A percentile compares a stretch with the other conserved stretches of the same genome.
phyloP scores from a whole-genome alignment of 2,113 vertebrate genomes.

The Callocephalon fimbriatum region DNA sequence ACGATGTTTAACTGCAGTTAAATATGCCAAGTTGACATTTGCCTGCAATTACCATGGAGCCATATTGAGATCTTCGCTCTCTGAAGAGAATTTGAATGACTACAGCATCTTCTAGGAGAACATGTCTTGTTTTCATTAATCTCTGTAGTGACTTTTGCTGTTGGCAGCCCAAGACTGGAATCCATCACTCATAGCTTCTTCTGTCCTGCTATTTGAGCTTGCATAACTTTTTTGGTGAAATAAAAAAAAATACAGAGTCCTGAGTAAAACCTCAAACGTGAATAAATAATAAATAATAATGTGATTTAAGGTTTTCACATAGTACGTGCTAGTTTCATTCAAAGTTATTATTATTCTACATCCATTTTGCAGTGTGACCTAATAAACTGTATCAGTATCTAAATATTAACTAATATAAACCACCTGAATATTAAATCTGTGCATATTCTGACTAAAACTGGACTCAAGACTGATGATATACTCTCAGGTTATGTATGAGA shows the following conservation, averaged over 20 bases:
- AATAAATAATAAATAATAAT: not conserved
- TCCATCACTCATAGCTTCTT: not conserved
- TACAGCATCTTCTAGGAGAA: not conserved
- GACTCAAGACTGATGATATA: not conserved
- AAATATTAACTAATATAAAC: not conserved
- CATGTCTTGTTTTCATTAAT: not conserved
- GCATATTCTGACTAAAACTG: not conserved
- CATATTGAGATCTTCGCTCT: conserved; percentile 10
- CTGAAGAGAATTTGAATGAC: conserved; percentile 16
- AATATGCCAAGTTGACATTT: conserved; percentile 45
- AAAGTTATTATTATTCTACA: not conserved
- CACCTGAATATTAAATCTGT: not conserved
- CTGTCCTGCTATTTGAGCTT: not conserved
- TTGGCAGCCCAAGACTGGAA: not conserved
- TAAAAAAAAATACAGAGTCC: not conserved
- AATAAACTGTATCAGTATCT: not conserved
- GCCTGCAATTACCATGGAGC: conserved; percentile 19
- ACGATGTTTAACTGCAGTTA: conserved; percentile 3
- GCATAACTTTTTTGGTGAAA: not conserved
- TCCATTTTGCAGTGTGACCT: not conserved
- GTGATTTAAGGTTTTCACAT: not conserved
- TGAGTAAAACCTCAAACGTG: not conserved
- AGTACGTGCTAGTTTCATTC: not conserved
- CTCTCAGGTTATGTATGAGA: not conserved
- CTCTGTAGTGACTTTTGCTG: not conserved